phyloP scores from a whole-genome alignment of 2,797 vertebrate species.

The Smutsia temminckii region DNA sequence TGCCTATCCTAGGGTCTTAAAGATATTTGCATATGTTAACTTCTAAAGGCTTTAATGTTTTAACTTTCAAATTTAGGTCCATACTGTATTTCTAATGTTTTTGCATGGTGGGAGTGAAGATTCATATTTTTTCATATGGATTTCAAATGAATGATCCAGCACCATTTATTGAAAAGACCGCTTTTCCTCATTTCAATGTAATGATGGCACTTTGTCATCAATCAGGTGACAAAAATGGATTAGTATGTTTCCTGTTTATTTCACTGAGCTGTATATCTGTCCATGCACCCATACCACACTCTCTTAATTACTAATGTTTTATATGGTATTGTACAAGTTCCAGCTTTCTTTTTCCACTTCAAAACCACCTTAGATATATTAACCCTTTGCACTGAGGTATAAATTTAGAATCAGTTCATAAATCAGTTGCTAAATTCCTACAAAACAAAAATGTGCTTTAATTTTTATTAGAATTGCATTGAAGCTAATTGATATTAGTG shows the following conservation, averaged over 20 bases:
- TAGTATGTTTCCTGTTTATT: background rate
- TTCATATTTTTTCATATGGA: background rate
- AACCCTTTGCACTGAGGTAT: background rate
- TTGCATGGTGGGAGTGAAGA: background rate
- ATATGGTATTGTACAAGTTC: background rate
- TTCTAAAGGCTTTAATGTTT: background rate
- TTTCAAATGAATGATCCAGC: background rate
- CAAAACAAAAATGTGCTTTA: background rate
- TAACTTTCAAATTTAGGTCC: background rate
- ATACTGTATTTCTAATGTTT: background rate
- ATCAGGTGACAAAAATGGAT: background rate
- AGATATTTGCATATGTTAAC: background rate
- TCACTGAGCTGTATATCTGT: background rate
- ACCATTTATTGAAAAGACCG: background rate
- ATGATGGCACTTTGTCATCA: background rate
- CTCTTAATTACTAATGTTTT: background rate
- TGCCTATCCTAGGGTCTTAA: background rate
- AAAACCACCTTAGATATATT: background rate
- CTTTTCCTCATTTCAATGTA: background rate
- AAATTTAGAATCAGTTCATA: background rate
- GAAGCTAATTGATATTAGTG: background rate
- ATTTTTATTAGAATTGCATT: background rate
- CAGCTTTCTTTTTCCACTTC: background rate
- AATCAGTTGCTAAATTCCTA: background rate
- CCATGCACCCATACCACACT: background rate